Conservation (phyloP, 2,888 invertebrate genomes). For the Acanthosepion lycidas region DNA sequence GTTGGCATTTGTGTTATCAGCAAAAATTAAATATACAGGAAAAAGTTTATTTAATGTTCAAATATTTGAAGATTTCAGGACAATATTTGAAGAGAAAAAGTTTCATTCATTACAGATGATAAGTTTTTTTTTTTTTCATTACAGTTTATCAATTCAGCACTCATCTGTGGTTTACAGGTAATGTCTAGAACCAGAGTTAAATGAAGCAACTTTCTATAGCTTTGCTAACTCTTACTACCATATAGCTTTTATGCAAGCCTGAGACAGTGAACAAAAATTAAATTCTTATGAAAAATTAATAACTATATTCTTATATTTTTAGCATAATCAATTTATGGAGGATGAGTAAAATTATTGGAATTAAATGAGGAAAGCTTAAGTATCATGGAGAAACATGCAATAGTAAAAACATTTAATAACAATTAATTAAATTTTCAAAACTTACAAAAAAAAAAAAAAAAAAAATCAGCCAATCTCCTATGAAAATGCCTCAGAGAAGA, state of each 20-base stretch:
- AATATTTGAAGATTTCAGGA: not conserved
- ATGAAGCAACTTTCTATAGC: not conserved
- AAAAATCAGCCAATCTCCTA: not conserved
- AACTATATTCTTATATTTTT: not conserved
- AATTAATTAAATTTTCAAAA: not conserved
- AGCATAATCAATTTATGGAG: not conserved
- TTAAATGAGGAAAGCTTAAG: not conserved
- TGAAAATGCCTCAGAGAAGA: not conserved
- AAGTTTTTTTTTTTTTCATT: too few relatives aligned
- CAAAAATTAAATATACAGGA: not conserved
- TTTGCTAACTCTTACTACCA: not conserved
- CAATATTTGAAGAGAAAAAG: too few relatives aligned
- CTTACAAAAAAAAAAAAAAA: not conserved
- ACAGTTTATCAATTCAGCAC: not conserved
- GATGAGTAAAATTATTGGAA: not conserved
- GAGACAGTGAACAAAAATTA: not conserved
- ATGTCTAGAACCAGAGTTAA: not conserved
- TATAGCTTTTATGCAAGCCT: not conserved
- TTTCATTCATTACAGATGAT: too few relatives aligned
- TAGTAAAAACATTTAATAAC: not conserved
- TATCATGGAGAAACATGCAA: not conserved
- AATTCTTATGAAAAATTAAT: not conserved
- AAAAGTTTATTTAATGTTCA: not conserved
- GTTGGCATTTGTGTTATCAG: too few relatives aligned
- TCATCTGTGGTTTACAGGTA: not conserved